Evolutionary conservation across 2,113 vertebrate genomes (phyloP).

Genomic region (Macquaria australasica): DNA sequence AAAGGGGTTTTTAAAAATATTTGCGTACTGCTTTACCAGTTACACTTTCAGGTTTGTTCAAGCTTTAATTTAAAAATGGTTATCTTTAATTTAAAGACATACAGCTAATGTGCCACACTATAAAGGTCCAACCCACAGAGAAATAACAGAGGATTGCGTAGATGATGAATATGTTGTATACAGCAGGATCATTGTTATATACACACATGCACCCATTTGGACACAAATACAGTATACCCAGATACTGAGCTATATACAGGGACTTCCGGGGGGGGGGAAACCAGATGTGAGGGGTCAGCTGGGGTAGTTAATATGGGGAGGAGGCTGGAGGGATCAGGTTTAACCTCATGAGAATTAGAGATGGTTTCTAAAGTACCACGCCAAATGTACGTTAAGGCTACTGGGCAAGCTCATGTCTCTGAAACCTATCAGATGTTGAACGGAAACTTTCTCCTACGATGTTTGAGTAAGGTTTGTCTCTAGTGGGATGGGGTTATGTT

Average conservation of each 20-base stretch:
- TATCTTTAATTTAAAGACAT: background rate
- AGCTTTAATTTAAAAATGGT: background rate
- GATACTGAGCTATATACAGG: conserved; percentile 22
- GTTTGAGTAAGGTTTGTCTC: conserved; percentile 58
- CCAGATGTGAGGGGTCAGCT: conserved; percentile 45
- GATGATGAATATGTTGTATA: background rate
- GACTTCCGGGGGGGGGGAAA: conserved; percentile 10
- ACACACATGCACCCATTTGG: background rate
- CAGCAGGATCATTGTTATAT: background rate
- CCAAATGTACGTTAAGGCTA: conserved; percentile 10
- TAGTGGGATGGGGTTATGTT: conserved; percentile 63
- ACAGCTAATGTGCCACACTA: background rate
- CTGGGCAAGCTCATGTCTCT: conserved; percentile 15
- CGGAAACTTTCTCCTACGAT: conserved; percentile 67
- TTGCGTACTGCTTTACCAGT: background rate
- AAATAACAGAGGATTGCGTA: background rate
- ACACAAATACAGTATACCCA: background rate
- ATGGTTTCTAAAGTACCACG: conserved; percentile 27
- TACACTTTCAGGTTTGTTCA: background rate
- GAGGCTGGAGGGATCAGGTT: conserved; percentile 46
- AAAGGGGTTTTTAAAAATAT: background rate
- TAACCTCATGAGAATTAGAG: conserved; percentile 17
- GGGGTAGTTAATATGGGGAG: conserved; percentile 21
- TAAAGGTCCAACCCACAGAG: background rate
- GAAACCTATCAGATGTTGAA: conserved; percentile 55